Conservation (phyloP, 1,140 invertebrate species). For the Cyclina sinensis region DNA sequence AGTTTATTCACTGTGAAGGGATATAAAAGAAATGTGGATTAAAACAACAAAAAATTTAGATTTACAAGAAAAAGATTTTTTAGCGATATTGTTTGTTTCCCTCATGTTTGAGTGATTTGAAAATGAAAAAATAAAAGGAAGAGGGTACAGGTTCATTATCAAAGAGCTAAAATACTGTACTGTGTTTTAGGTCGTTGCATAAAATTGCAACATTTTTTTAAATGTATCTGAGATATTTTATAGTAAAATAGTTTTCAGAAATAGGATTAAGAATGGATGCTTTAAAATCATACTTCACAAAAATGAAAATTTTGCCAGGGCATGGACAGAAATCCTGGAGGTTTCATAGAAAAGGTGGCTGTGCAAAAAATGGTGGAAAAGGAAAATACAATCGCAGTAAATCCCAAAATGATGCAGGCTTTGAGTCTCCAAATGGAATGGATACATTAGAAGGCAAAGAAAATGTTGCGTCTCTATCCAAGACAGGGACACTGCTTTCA, state of each 20-base stretch:
- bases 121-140: too few relatives aligned
- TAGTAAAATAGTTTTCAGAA: too few relatives aligned
- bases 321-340: constrained; percentile 51
- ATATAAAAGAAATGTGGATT: too few relatives aligned
- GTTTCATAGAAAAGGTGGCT: constrained; percentile 51
- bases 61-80: too few relatives aligned
- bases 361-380: constrained; percentile 24
- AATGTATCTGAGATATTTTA: too few relatives aligned
- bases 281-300: constrained; percentile 64
- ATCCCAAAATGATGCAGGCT: constrained; percentile 60
- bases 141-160: too few relatives aligned
- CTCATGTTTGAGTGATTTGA: too few relatives aligned
- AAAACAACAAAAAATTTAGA: too few relatives aligned
- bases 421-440: not conserved
- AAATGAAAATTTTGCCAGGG: constrained; percentile 66
- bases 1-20: not conserved
- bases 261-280: constrained; percentile 52
- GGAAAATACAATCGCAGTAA: constrained; percentile 56
- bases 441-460: constrained; percentile 46
- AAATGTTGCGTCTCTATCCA: constrained; percentile 1
- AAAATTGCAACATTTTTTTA: too few relatives aligned
- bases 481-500: constrained; percentile 41
- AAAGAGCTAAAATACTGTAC: too few relatives aligned
- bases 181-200: too few relatives aligned
- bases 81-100: too few relatives aligned